Conservation (phyloP, 2,888 invertebrate species). For the Drosophila fulvimacula region DNA sequence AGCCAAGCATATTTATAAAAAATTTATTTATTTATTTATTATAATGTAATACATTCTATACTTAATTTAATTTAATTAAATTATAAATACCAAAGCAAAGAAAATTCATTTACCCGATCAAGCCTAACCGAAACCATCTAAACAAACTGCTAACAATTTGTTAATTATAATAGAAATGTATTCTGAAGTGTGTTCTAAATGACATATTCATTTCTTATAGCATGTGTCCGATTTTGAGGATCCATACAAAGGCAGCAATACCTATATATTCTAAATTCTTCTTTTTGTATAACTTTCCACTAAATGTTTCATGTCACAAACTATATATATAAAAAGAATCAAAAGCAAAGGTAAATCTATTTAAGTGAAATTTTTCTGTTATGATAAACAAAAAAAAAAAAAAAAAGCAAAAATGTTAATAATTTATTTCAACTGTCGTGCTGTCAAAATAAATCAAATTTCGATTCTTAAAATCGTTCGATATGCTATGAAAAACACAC, state of each 20-base stretch:
- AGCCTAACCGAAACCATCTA: slow-evolving; percentile 22
- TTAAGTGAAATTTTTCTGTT: slow-evolving; percentile 43
- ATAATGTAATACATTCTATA: slow-evolving; percentile 18
- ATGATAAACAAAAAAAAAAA: slow-evolving; percentile 6
- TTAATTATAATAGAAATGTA: slow-evolving; percentile 14
- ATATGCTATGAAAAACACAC: slow-evolving; percentile 67
- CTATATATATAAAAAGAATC: background rate
- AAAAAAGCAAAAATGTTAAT: slow-evolving; percentile 42
- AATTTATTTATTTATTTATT: slow-evolving; percentile 24
- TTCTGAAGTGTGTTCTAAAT: slow-evolving; percentile 59
- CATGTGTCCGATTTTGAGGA: slow-evolving; percentile 89
- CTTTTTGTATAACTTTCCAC: slow-evolving; percentile 66
- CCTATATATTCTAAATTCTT: slow-evolving; percentile 91
- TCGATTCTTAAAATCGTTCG: slow-evolving; percentile 58
- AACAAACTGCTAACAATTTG: slow-evolving; percentile 22
- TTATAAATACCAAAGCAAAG: slow-evolving; percentile 35
- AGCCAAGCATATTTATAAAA: slow-evolving; percentile 47
- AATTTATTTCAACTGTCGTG: slow-evolving; percentile 69
- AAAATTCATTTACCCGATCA: background rate
- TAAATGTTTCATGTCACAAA: slow-evolving; percentile 69
- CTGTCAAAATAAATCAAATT: slow-evolving; percentile 43
- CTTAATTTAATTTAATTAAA: slow-evolving; percentile 31
- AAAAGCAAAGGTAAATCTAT: slow-evolving; percentile 67
- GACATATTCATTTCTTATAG: slow-evolving; percentile 85
- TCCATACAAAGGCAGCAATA: slow-evolving; percentile 91